These are phyloP conservation scores for Odocoileus virginianus DNA, from an alignment of 2,113 vertebrate species.

Conservation along the genomic window DNA sequence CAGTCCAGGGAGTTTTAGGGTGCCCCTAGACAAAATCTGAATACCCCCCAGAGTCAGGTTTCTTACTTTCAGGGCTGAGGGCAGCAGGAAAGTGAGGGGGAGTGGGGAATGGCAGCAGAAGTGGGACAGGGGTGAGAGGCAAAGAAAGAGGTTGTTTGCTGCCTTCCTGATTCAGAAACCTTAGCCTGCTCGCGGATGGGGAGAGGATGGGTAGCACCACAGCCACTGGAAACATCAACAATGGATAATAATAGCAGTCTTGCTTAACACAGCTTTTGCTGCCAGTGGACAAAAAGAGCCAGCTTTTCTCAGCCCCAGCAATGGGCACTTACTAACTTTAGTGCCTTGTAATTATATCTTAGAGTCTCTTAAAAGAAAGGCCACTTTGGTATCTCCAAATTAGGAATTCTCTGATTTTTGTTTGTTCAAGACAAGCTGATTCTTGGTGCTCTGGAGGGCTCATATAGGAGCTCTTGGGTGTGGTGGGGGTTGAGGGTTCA, in stretches of 20 bases:
- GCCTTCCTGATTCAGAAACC: background rate
- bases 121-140: background rate
- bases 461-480: background rate
- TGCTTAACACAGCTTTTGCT: slow-evolving; percentile 25
- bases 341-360: slow-evolving; percentile 29
- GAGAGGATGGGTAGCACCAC: background rate
- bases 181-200: background rate
- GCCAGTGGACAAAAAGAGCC: background rate
- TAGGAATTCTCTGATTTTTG: slow-evolving; percentile 29
- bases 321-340: slow-evolving; percentile 31
- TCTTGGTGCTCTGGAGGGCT: background rate
- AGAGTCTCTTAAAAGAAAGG: background rate
- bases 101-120: background rate
- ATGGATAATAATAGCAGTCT: slow-evolving; percentile 50
- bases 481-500: background rate
- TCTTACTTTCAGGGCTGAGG: background rate
- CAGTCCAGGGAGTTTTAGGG: background rate
- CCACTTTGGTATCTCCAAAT: slow-evolving; percentile 43
- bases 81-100: background rate
- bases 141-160: background rate
- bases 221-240: slow-evolving; percentile 52
- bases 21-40: background rate
- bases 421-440: background rate
- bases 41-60: background rate
- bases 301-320: background rate